Conservation (phyloP, 2,113 vertebrate genomes). For the Garra rufa region DNA sequence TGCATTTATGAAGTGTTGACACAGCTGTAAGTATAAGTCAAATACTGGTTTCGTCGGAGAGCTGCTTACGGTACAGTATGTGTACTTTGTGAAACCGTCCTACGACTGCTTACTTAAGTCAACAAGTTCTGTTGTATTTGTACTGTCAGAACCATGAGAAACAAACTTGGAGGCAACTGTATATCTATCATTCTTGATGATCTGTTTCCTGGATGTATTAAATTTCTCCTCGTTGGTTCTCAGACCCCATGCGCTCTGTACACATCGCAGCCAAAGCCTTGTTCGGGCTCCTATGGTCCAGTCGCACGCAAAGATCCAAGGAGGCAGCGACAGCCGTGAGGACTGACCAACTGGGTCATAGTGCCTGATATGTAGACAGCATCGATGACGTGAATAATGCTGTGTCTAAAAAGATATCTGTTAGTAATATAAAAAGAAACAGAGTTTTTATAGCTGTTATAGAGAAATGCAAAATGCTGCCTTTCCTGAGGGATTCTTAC, state of each 20-base stretch:
- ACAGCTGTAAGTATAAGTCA: slow-evolving; percentile 6
- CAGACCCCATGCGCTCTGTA: slow-evolving; percentile 47
- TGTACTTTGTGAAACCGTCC: neutral
- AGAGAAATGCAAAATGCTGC: neutral
- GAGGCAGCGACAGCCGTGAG: slow-evolving; percentile 28
- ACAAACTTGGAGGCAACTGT: neutral
- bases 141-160: slow-evolving; percentile 22
- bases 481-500: neutral
- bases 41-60: neutral
- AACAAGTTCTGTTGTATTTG: slow-evolving; percentile 5
- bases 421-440: neutral
- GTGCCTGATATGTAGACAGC: slow-evolving; percentile 32
- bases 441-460: neutral
- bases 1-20: slow-evolving; percentile 19
- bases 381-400: too few species aligned
- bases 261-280: slow-evolving; percentile 56
- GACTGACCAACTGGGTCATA: slow-evolving; percentile 55
- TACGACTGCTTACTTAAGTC: neutral
- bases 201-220: slow-evolving; percentile 48
- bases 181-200: slow-evolving; percentile 35
- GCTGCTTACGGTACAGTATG: neutral
- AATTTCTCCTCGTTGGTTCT: slow-evolving; percentile 54
- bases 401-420: too few species aligned
- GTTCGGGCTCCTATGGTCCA: slow-evolving; percentile 53
- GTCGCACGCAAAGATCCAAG: slow-evolving; percentile 60